These are phyloP conservation scores for Exocentrus adspersus DNA, from an alignment of 2,888 invertebrate species.

Conservation along the genomic window DNA sequence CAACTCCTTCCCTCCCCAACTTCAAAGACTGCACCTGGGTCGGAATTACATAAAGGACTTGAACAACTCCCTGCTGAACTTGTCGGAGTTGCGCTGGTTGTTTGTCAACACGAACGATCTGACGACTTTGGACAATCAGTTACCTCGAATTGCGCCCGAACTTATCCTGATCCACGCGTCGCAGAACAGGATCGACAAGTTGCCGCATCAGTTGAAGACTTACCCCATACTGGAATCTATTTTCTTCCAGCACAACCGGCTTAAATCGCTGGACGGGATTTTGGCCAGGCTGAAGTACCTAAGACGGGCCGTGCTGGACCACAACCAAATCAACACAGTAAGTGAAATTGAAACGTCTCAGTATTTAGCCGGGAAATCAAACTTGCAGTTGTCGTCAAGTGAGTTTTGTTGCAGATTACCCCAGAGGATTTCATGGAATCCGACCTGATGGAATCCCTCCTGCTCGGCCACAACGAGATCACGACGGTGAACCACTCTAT, in stretches of 20 bases:
- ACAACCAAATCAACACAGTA: conserved; percentile 80
- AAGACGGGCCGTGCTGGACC: conserved; percentile 74
- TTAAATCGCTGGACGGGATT: conserved; percentile 76
- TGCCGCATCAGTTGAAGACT: conserved; percentile 78
- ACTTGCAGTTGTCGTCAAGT: too few relatives aligned
- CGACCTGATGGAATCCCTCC: conserved; percentile 74
- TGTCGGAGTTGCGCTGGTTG: conserved; percentile 79
- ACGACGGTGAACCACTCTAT: conserved; percentile 78
- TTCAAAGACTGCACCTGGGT: conserved; percentile 78
- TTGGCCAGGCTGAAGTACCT: conserved; percentile 75
- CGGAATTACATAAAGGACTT: conserved; percentile 77
- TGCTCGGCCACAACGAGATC: conserved; percentile 78
- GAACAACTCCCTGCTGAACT: conserved; percentile 80
- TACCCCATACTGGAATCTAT: conserved; percentile 76
- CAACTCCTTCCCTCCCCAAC: conserved; percentile 74
- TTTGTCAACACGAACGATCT: conserved; percentile 82
- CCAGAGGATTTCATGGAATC: conserved; percentile 81
- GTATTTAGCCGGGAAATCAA: too few relatives aligned
- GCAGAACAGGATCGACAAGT: conserved; percentile 74
- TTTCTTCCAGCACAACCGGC: conserved; percentile 77
- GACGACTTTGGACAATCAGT: conserved; percentile 77
- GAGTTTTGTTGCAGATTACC: conserved; percentile 66
- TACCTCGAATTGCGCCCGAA: conserved; percentile 75
- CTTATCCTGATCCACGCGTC: conserved; percentile 78
- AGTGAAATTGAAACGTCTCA: too few relatives aligned